Evolutionary conservation across 2,797 vertebrate genomes (phyloP).

Genomic region (Tragelaphus oryx): DNA sequence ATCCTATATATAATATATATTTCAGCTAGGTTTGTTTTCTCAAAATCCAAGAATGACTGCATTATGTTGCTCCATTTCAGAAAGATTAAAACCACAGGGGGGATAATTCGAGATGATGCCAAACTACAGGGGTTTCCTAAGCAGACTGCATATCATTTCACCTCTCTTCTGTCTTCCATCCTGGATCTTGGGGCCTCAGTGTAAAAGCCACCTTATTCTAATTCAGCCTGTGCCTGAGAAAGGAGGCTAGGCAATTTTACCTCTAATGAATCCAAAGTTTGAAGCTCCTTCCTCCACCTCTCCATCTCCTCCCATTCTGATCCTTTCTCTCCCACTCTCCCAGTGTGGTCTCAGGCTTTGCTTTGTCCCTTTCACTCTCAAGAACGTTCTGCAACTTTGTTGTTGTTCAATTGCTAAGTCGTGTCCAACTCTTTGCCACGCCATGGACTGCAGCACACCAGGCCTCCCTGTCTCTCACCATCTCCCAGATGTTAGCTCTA

Average conservation of each 20-base stretch:
- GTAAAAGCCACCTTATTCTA: background rate
- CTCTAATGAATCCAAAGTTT: background rate
- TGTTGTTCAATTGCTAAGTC: background rate
- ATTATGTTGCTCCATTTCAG: constrained; percentile 35
- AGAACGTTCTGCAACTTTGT: background rate
- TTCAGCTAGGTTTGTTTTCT: constrained; percentile 32
- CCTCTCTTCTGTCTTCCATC: background rate
- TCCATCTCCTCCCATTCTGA: background rate
- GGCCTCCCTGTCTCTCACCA: background rate
- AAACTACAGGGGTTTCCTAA: background rate
- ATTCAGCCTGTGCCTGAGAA: background rate
- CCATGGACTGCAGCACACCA: background rate
- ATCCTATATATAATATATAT: constrained; percentile 34
- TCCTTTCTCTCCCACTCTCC: background rate
- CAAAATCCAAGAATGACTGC: constrained; percentile 56
- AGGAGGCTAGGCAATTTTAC: background rate
- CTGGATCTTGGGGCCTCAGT: background rate
- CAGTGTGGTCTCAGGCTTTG: background rate
- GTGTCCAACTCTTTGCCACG: accelerated
- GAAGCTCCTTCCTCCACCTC: background rate
- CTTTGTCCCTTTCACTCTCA: background rate
- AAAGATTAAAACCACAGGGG: constrained; percentile 30
- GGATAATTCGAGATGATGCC: constrained; percentile 7
- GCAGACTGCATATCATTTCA: background rate
- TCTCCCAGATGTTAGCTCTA: background rate